phyloP scores from a whole-genome alignment of 2,113 vertebrate genomes.

The Alouatta palliata region DNA sequence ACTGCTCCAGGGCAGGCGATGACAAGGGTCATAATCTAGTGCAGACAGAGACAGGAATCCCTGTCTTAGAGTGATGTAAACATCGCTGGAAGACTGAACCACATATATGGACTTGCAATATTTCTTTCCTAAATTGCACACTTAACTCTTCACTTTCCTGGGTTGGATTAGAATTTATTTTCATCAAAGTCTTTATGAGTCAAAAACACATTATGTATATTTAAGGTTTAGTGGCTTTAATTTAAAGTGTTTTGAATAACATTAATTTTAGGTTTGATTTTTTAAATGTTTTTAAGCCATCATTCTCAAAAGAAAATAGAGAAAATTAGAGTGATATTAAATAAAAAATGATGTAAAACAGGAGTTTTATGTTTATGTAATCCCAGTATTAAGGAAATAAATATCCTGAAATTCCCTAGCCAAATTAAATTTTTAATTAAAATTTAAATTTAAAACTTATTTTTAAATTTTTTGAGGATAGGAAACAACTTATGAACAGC shows the following conservation, averaged over 20 bases:
- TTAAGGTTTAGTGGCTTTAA: constrained; percentile 15
- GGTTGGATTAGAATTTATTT: background rate
- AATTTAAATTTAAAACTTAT: background rate
- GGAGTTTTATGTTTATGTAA: constrained; percentile 62
- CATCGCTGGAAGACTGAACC: constrained; percentile 7
- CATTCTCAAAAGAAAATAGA: constrained; percentile 36
- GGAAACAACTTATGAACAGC: constrained; percentile 43
- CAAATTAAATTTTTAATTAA: constrained; percentile 63
- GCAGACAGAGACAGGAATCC: constrained; percentile 58
- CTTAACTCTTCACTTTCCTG: constrained; percentile 54
- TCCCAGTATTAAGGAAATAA: constrained; percentile 35
- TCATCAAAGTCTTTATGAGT: background rate
- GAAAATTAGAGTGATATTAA: constrained; percentile 32
- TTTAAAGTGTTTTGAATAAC: constrained; percentile 1
- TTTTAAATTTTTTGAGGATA: constrained; percentile 62
- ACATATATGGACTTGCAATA: background rate
- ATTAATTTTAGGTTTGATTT: constrained; percentile 26
- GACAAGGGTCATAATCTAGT: constrained; percentile 65
- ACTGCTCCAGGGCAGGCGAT: constrained; percentile 47
- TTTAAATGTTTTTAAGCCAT: constrained; percentile 18
- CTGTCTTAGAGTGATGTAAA: constrained; percentile 45
- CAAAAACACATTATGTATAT: background rate
- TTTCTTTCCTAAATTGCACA: constrained; percentile 53
- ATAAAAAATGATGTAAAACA: constrained; percentile 49
- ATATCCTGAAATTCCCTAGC: constrained; percentile 42